Conservation (phyloP, 2,888 invertebrate species). For the Opisthograptis luteolata region DNA sequence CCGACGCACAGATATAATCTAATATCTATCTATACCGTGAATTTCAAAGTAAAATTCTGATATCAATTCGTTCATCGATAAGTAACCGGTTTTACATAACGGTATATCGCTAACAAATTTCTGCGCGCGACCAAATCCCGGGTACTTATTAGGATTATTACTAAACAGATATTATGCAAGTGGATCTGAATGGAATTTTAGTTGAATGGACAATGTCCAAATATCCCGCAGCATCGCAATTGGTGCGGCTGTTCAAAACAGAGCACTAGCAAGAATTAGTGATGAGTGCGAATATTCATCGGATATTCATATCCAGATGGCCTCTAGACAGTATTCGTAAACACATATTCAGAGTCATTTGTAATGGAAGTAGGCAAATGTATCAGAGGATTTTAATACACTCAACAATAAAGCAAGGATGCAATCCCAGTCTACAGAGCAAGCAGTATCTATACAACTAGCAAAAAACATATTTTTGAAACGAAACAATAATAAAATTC, state of each 20-base stretch:
- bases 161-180: conserved; percentile 52
- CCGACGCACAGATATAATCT: too few relatives aligned
- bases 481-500: too few relatives aligned
- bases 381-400: too few relatives aligned
- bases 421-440: too few relatives aligned
- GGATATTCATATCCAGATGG: conserved; percentile 6
- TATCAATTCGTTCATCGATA: neutral
- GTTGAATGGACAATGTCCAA: conserved; percentile 60
- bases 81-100: neutral
- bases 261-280: conserved; percentile 54
- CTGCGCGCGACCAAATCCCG: neutral
- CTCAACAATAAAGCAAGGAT: too few relatives aligned
- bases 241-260: conserved; percentile 62
- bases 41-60: neutral
- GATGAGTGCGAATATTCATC: conserved; percentile 30
- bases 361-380: neutral
- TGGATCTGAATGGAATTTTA: conserved; percentile 50
- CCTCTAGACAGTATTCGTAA: conserved; percentile 21
- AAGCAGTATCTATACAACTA: too few relatives aligned
- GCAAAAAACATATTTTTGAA: too few relatives aligned
- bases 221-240: conserved; percentile 56
- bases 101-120: neutral
- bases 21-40: too few relatives aligned
- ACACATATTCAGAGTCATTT: neutral
- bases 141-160: neutral